phyloP scores from a whole-genome alignment of 2,113 vertebrate species.

The Scomber japonicus region DNA sequence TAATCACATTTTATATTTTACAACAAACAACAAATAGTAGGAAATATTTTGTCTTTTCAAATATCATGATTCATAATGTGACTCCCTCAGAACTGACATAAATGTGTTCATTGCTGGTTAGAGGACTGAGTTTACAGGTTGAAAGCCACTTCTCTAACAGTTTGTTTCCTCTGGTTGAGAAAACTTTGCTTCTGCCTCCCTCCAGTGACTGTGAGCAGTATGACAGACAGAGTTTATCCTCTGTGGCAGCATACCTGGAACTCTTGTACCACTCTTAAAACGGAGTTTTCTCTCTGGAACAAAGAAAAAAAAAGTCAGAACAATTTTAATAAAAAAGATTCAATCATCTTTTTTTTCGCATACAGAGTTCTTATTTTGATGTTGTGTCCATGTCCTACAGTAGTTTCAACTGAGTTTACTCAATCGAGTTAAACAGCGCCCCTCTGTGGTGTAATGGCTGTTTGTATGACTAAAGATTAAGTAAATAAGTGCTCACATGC shows the following conservation, averaged over 20 bases:
- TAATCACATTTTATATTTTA: background rate
- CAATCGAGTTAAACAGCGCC: too few relatives aligned
- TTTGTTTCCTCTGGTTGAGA: background rate
- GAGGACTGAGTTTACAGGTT: background rate
- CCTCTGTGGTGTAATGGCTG: too few relatives aligned
- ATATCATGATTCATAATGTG: too few relatives aligned
- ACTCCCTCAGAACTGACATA: background rate
- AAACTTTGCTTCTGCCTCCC: slow-evolving; percentile 23
- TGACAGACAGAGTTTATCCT: background rate
- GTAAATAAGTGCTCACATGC: too few relatives aligned
- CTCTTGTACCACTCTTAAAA: background rate
- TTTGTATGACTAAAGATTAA: too few relatives aligned
- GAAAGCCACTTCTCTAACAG: background rate
- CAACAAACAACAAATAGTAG: background rate
- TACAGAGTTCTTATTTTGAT: too few relatives aligned
- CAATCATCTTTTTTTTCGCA: too few relatives aligned
- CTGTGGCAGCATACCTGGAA: background rate
- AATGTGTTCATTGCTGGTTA: background rate
- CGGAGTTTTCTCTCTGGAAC: background rate
- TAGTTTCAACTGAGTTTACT: too few relatives aligned
- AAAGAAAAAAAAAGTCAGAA: background rate
- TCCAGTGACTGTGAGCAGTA: background rate
- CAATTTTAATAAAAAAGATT: background rate
- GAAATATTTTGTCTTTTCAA: too few relatives aligned
- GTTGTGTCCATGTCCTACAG: too few relatives aligned